A percentile compares a stretch with the other conserved stretches of the same genome.
phyloP scores from a whole-genome alignment of 2,888 invertebrate genomes.

The Syritta pipiens region DNA sequence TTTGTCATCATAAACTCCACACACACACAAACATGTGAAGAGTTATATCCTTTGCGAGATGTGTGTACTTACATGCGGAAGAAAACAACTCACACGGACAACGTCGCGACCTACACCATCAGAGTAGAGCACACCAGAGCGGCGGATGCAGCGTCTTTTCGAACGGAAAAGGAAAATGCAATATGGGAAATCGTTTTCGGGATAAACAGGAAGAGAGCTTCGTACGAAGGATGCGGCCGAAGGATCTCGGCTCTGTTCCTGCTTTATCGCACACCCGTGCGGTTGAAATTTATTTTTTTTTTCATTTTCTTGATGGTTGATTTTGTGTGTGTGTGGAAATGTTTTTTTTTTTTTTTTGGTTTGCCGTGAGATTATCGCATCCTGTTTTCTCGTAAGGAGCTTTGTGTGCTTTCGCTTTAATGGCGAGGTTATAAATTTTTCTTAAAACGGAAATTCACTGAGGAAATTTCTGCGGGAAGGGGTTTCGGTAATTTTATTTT shows the following conservation, averaged over 20 bases:
- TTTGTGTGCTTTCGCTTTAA: conserved; percentile 32
- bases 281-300: conserved; percentile 62
- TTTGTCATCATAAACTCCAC: conserved; percentile 56
- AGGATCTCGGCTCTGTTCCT: not conserved
- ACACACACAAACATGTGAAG: conserved; percentile 4
- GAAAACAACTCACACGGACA: conserved; percentile 45
- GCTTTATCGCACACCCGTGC: conserved; percentile 34
- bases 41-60: conserved; percentile 43
- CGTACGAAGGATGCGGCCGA: conserved; percentile 37
- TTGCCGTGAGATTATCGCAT: conserved; percentile 58
- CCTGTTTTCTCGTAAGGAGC: conserved; percentile 31
- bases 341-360: conserved; percentile 45
- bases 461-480: conserved; percentile 61
- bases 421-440: conserved; percentile 62
- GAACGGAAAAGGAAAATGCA: conserved; percentile 78
- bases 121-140: conserved; percentile 23
- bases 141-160: conserved; percentile 76
- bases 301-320: conserved; percentile 9
- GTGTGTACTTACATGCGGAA: conserved; percentile 38
- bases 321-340: conserved; percentile 5
- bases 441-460: conserved; percentile 58
- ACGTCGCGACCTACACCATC: conserved; percentile 13
- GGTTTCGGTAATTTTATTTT: conserved; percentile 64
- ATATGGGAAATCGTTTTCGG: conserved; percentile 79
- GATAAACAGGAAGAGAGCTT: conserved; percentile 72